phyloP scores from a whole-genome alignment of 2,113 vertebrate genomes.

The Pseudorectes ferrugineus region DNA sequence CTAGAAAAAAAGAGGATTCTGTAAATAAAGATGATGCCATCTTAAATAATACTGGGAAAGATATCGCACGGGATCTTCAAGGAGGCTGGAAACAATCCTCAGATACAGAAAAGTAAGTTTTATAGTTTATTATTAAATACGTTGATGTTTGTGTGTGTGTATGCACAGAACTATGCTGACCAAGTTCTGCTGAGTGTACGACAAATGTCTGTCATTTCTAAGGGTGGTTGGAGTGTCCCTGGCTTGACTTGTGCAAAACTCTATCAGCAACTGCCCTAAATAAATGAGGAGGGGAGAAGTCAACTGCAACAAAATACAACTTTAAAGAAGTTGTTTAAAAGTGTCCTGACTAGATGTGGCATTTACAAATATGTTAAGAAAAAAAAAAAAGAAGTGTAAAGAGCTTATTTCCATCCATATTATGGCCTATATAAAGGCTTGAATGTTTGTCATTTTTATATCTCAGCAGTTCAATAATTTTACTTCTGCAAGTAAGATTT shows the following conservation, averaged over 20 bases:
- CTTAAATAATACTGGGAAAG: slow-evolving; percentile 9
- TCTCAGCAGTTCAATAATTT: background rate
- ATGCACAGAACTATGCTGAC: background rate
- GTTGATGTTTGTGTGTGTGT: background rate
- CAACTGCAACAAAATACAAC: background rate
- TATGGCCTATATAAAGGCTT: background rate
- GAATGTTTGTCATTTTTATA: background rate
- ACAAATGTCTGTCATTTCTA: background rate
- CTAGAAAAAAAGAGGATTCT: background rate
- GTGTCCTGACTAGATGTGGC: background rate
- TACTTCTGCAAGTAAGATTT: background rate
- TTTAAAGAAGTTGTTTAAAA: background rate
- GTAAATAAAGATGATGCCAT: background rate
- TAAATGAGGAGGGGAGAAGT: background rate
- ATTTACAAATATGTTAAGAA: background rate
- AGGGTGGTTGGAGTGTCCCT: background rate
- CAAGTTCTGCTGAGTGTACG: background rate
- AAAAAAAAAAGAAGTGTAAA: background rate
- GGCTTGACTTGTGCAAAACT: background rate
- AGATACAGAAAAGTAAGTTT: slow-evolving; percentile 66
- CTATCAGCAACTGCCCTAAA: background rate
- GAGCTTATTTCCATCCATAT: background rate
- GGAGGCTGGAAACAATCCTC: background rate
- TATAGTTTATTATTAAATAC: background rate
- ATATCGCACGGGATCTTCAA: slow-evolving; percentile 9